Evolutionary conservation across 2,797 vertebrate genomes (phyloP), one percentile per base, ranked within the genome.

Genomic region (Tokudaia muenninki): DNA sequence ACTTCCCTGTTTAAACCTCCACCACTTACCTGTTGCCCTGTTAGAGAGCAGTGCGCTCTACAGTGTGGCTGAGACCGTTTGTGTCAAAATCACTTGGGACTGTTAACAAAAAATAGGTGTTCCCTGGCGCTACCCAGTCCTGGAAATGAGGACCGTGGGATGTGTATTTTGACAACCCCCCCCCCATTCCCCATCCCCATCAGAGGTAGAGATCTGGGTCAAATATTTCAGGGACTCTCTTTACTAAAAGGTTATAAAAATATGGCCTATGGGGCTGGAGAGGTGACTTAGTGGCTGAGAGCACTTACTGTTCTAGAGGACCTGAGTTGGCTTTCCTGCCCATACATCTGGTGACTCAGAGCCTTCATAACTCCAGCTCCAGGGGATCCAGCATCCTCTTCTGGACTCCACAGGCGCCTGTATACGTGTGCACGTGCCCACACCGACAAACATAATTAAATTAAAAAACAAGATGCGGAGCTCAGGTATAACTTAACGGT

Each of bases 181-280:
- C 50, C 1, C 7, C 6, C 0, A 0, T 2, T 2, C 1, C 29
- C 2, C 2, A 2, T 11, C 41, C 0, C 44, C 31, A 0, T 83
- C 19, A 63, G 61, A 17, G 1, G 57, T 4, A 29, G 74, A 92
- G 17, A 21, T 86, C 47, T 59, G 63, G 63, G 4, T 37, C 72
- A 59, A n/a, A 2, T 83, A 50, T 80, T 52, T 47, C 21, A 87
- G 81, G 7, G 6, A 55, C 22, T 87, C 6, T 17, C 0, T 79
- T 91, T 81, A 34, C 55, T 47, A 81, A 79, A 87, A 86, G 19
- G 0, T 29, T 47, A 21, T 61, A 34, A 29, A 82, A 86, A 41
- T 22, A 31, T 21, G 55, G 34, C 34, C 44, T 52, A 4, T n/a
- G 61, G 61, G 61, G 17, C 83, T 67, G 12, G 83, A 87, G 83